Base-by-base conservation (phyloP, 2,797 vertebrate species). In the Eleutherodactylus coqui region DNA sequence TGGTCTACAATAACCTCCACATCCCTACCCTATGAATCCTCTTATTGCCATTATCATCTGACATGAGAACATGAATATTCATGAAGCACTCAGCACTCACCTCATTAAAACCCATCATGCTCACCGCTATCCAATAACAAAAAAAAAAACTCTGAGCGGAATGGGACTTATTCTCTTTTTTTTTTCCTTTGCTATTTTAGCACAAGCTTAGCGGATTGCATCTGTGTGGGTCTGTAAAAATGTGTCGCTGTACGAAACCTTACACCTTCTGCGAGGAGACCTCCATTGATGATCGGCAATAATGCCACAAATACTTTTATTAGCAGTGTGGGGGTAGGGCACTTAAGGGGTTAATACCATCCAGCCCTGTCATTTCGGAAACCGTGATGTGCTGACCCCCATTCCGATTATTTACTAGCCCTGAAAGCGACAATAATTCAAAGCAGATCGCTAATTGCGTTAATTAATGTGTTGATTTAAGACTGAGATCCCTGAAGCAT, bases 391-490 rank as follows among this genome's bases (percentile, higher is more conserved):
- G 41, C 55, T 75, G 84, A 75, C 78, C 84, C 78, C 55, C 69
- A 86, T 83, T 78, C 47, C 43, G 32, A 70, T 29, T 78, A 83
- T 75, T 72, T 86, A 83, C 49, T 55, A 73, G 75, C 75, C 81
- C 86, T 79, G 43, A 70, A 83, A 86, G 85, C 27, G 60, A 64
- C 79, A 82, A 86, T 86, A 86, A 82, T 86, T 86, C 72, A 86
- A 49, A 82, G 75, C 64, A 29, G 75, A 83, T 78, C 32, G 32
- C 75, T 87, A 83, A 87, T 87, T 87, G 81, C 62, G 73, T 83
- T 87, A 87, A 87, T 87, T 87, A 87, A 83, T 87, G 86, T 87
- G 79, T 83, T 87, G 75, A 87, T 87, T 87, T 83, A 87, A 75
- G 64, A 27, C 34, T n/a, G 41, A 32, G 75, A 83, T 83, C 86